Base-by-base conservation (phyloP, 2,888 invertebrate species). In the Sepiola atlantica region DNA sequence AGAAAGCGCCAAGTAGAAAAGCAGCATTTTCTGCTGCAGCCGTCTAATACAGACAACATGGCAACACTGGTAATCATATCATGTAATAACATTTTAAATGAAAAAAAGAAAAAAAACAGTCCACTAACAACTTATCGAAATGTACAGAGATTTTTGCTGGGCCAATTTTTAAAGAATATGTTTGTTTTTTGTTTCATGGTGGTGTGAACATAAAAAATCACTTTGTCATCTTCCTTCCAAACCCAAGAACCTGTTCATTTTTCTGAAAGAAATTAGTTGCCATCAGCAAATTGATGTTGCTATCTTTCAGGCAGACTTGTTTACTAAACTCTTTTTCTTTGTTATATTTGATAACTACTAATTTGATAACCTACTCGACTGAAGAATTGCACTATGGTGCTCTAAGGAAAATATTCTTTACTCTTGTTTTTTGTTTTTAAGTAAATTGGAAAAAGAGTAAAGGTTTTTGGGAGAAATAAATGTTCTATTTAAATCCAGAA, bases 401-500 rank as follows among this genome's bases (percentile, higher is more conserved):
- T 10, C 61, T 20, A 61, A 24, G 28, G 24, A 77, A 77, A n/a
- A 28, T n/a, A 77, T n/a, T n/a, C 77, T 77, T 77, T 77, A 77
- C 77, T 77, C 61, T 61, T 61, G 10, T 10, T 61, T 24, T 61
- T 24, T 77, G n/a, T n/a, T 77, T 0, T 77, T 16, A n/a, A 77
- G n/a, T 18, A 77, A 18, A 12, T 77, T 77, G 28, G 18, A 77
- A 77, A 77, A 77, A 77, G 32, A 77, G 77, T 77, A 77, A n/a
- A n/a, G n/a, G 77, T n/a, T 77, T 32, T 77, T n/a, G 77, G n/a
- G 77, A 77, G n/a, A n/a, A 77, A 77, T 77, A 77, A n/a, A 77
- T 16, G 12, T 77, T n/a, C 32, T 77, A 16, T 77, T 77, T 77
- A n/a, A 77, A 77, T 77, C 61, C 24, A 61, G 28, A 61, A 12